Evolutionary conservation across 2,113 vertebrate species (phyloP), one percentile per base, ranked within the genome.

Genomic region (Neotoma lepida): DNA sequence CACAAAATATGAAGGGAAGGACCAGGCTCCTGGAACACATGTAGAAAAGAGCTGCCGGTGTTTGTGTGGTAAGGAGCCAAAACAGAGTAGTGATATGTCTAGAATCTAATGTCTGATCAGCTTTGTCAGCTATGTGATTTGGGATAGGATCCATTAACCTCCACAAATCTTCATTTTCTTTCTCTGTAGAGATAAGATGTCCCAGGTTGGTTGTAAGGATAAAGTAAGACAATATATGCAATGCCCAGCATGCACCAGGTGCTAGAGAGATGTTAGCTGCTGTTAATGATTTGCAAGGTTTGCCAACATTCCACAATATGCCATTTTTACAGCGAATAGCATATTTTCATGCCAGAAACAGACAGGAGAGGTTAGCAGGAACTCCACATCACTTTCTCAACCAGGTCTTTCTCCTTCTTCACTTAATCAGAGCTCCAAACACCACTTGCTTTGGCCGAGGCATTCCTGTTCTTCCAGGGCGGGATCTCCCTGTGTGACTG

Each of bases 351-450:
- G 68, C 58, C 71, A 86, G 35, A 35, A 88, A 71, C 35, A 88
- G 88, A 92, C 61, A 90, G 76, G 41, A 84, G 74, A 94, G 41
- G 28, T 78, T 89, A 88, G 39, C 18, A 44, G 91, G n/a, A 91
- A 70, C 17, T 44, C 33, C 70, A 0, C 63, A 41, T 93, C 88
- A 73, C 49, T 61, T 77, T 39, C 70, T 95, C 86, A 94, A 90
- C 78, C 24, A 90, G 70, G 68, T 86, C 77, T 82, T 89, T 91
- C 76, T 97, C 66, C 90, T 81, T 86, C 64, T 96, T 44, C 33
- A 82, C 82, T 94, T 95, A 96, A 35, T 58, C 49, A 88, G 49
- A 92, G 77, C 64, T 71, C 3, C 4, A 9, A 71, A 78, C 64
- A 46, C n/a, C 82, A 88, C 70, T 89, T 0, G 0, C 30, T 24